These are phyloP conservation scores for Mamestra brassicae DNA, from an alignment of 2,888 invertebrate genomes.

Conservation along the genomic window DNA sequence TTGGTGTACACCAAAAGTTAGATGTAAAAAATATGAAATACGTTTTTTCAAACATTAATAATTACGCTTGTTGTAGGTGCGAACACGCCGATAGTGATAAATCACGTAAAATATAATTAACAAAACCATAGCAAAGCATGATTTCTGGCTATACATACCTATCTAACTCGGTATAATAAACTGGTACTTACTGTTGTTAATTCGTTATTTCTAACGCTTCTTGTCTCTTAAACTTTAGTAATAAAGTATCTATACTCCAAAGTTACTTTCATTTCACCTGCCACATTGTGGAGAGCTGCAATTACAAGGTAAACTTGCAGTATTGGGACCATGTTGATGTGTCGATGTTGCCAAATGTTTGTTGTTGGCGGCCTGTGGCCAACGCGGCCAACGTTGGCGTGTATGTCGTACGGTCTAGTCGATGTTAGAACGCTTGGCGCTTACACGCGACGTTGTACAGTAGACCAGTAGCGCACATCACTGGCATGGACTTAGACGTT, in stretches of 20 bases:
- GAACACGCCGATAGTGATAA: slow-evolving; percentile 81
- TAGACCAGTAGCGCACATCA: slow-evolving; percentile 61
- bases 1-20: slow-evolving; percentile 83
- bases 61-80: slow-evolving; percentile 84
- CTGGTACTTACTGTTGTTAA: slow-evolving; percentile 75
- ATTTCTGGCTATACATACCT: slow-evolving; percentile 73
- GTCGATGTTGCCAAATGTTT: slow-evolving; percentile 81
- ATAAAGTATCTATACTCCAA: slow-evolving; percentile 90
- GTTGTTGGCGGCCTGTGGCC: slow-evolving; percentile 73
- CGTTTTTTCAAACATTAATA: slow-evolving; percentile 75
- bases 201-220: slow-evolving; percentile 82
- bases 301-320: slow-evolving; percentile 85
- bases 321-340: slow-evolving; percentile 75
- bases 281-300: slow-evolving; percentile 86
- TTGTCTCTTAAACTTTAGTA: slow-evolving; percentile 88
- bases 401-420: slow-evolving; percentile 85
- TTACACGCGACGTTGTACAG: slow-evolving; percentile 75
- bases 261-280: slow-evolving; percentile 90
- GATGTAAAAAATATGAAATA: slow-evolving; percentile 75
- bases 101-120: slow-evolving; percentile 70
- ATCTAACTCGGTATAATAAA: slow-evolving; percentile 64
- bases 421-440: slow-evolving; percentile 87
- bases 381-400: slow-evolving; percentile 65
- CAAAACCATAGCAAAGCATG: slow-evolving; percentile 77
- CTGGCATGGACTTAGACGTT: slow-evolving; percentile 55